Conservation (phyloP, 2,888 invertebrate species). For the Fabriciana adippe region DNA sequence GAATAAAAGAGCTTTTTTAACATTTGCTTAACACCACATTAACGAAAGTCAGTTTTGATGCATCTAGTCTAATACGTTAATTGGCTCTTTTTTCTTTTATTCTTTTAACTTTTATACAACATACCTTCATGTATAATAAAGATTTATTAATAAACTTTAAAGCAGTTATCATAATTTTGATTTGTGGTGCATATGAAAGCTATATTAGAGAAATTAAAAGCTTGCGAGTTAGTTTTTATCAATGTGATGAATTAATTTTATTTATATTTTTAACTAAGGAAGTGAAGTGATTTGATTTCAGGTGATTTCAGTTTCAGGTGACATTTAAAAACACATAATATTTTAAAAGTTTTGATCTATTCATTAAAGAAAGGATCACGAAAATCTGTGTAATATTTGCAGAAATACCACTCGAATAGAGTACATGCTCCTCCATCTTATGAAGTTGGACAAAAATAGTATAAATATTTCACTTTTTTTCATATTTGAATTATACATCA, state of each 20-base stretch:
- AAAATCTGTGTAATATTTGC: no score
- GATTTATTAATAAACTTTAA: conserved; percentile 1
- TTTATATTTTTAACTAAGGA: not conserved
- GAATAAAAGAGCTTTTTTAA: no score
- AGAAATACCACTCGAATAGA: no score
- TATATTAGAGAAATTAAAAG: conserved; percentile 9
- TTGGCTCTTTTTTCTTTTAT: not conserved
- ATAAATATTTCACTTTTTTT: no score
- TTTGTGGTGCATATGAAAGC: conserved; percentile 21
- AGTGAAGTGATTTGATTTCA: no score
- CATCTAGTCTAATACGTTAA: conserved; percentile 8
- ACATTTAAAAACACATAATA: no score
- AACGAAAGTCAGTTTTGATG: not conserved
- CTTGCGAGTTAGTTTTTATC: not conserved
- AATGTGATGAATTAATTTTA: not conserved
- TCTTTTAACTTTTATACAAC: not conserved
- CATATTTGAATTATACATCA: no score
- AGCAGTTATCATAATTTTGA: conserved; percentile 14
- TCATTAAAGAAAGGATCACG: not conserved
- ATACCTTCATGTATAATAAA: conserved; percentile 2
- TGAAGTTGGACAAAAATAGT: no score
- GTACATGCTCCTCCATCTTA: no score
- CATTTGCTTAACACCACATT: not conserved
- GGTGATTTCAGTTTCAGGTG: no score
- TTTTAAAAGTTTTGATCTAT: no score